Evolutionary conservation across 1,140 invertebrate genomes (phyloP), one percentile per base, ranked within the genome.

Genomic region (Drosophila auraria): DNA sequence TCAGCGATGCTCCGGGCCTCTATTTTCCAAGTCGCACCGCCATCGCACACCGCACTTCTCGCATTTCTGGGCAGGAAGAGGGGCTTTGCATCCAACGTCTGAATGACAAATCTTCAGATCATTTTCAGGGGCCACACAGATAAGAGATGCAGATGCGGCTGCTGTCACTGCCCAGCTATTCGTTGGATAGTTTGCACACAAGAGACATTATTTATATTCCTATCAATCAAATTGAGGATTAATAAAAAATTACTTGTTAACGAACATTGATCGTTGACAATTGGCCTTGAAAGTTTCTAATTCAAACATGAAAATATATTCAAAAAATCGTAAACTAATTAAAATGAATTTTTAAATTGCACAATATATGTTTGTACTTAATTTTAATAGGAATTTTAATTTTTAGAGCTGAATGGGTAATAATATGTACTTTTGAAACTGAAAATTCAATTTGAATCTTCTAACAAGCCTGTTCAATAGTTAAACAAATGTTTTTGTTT

Each of bases 31-130:
- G 63, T 56, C 64, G 40, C 63, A 36, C 56, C 49, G 33, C 68
- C 45, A 36, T 20, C 59, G 8, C 51, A 36, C 51, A 54, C 8
- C 53, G 33, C 53, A 20, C 50, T 53, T 66, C 63, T 71, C 49
- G 49, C 62, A 57, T 47, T 71, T 69, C 64, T 56, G 50, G n/a
- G 25, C 68, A 71, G 64, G 68, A 71, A 71, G 50, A 71, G 68
- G 30, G 36, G 68, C 68, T 69, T 69, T 68, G 68, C 68, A 45
- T 47, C n/a, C 33, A 17, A 33, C 30, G 38, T 17, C 36, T 56
- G 64, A 56, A 15, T 69, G 40, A 70, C 63, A 69, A 56, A 71
- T 71, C 63, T 36, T 30, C 30, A 23, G 68, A 69, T 69, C 40
- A n/a, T 33, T 69, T 69, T 36, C 50, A 36, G 23, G n/a, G 50